Conservation (phyloP, 2,113 vertebrate species). For the Cyanoramphus novaezelandiae region DNA sequence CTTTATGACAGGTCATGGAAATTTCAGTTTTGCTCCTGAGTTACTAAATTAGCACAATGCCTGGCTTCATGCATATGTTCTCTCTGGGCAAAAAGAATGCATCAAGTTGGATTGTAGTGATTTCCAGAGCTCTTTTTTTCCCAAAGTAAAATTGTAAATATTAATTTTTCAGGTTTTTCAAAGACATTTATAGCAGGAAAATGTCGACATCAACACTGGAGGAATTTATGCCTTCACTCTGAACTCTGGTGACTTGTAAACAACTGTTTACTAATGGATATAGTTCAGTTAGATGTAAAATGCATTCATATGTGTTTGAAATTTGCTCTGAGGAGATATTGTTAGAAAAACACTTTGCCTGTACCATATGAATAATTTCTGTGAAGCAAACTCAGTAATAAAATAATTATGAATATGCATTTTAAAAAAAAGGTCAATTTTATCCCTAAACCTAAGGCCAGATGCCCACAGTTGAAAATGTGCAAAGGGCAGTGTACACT, state of each 20-base stretch:
- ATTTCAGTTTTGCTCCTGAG: neutral
- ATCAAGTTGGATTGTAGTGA: neutral
- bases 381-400: neutral
- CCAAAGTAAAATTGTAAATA: neutral
- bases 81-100: neutral
- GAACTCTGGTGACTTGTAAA: neutral
- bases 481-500: neutral
- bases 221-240: neutral
- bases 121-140: neutral
- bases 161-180: neutral
- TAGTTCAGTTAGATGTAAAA: neutral
- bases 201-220: neutral
- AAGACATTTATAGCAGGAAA: neutral
- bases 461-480: neutral
- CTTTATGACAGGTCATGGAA: neutral
- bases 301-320: neutral
- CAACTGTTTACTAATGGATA: neutral
- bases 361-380: neutral
- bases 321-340: neutral
- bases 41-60: neutral
- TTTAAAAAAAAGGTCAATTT: neutral
- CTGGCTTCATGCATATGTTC: neutral
- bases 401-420: neutral
- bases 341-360: neutral
- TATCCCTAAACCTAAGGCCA: neutral